These are phyloP conservation scores for Siniperca scherzeri DNA, from an alignment of 2,797 vertebrate species.

Conservation along the genomic window DNA sequence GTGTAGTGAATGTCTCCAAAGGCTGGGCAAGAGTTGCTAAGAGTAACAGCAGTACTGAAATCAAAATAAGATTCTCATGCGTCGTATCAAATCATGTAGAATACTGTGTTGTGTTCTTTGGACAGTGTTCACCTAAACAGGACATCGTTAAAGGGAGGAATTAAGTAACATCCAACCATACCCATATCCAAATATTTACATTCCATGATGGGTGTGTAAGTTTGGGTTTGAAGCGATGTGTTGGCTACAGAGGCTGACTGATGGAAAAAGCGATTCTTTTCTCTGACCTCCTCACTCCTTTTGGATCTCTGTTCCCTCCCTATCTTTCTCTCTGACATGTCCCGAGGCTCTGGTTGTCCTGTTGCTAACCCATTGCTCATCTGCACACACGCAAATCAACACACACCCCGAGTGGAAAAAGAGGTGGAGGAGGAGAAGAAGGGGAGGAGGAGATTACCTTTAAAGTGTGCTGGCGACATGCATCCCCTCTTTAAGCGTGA, in stretches of 20 bases:
- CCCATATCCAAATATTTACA: slow-evolving; percentile 85
- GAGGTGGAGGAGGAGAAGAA: slow-evolving; percentile 41
- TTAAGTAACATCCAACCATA: slow-evolving; percentile 75
- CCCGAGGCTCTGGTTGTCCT: slow-evolving; percentile 59
- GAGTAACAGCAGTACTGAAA: slow-evolving; percentile 51
- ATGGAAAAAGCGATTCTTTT: slow-evolving; percentile 69
- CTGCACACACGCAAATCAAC: slow-evolving; percentile 37
- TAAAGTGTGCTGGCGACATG: slow-evolving; percentile 66
- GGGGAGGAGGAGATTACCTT: slow-evolving; percentile 68
- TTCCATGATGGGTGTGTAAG: slow-evolving; percentile 74
- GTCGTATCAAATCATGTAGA: slow-evolving; percentile 67
- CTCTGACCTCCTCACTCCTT: slow-evolving; percentile 51
- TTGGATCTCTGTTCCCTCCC: slow-evolving; percentile 36
- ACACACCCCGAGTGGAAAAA: slow-evolving; percentile 61
- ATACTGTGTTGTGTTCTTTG: slow-evolving; percentile 68
- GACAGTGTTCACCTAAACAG: slow-evolving; percentile 73
- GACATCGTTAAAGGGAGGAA: slow-evolving; percentile 73
- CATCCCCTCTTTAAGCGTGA: slow-evolving; percentile 71
- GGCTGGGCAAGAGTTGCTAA: slow-evolving; percentile 36
- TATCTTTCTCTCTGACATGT: slow-evolving; percentile 61
- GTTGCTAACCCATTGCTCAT: slow-evolving; percentile 65
- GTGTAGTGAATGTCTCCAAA: slow-evolving; percentile 41
- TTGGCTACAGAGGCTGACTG: slow-evolving; percentile 52
- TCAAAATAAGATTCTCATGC: slow-evolving; percentile 67
- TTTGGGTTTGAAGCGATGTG: slow-evolving; percentile 60